Evolutionary conservation across 2,797 vertebrate species (phyloP), one percentile per base, ranked within the genome.

Genomic region (Myiotriccus ornatus): DNA sequence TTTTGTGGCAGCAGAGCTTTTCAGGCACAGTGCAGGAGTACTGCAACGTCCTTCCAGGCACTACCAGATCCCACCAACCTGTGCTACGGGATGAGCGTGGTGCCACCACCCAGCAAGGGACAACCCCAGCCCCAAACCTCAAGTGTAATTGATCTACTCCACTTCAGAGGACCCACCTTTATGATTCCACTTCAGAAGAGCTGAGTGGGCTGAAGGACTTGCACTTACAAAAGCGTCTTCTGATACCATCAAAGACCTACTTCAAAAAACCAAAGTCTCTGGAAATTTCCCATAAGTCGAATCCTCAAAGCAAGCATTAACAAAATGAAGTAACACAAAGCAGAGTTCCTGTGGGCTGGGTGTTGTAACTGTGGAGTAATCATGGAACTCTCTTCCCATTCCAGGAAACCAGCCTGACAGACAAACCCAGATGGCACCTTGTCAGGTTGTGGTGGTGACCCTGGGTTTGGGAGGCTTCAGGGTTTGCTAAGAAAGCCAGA

Each of bases 41-140:
- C 10, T 52, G 59, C 34, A 5, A 12, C 2, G 15, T 56, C 46
- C 77, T n/a, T 55, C n/a, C 52, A 59, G 67, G 49, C 50, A 55
- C 81, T 65, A 39, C 10, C 21, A 4, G 30, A 37, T 20, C 39
- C 68, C 60, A 57, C 18, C 76, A 53, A 4, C 37, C n/a, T 27
- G 13, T 59, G 68, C 44, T 25, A 19, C 0, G 5, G 67, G 46
- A 24, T 12, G 14, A 46, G 6, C 0, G 1, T 19, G n/a, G 60
- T 50, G 59, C n/a, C 81, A 65, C 0, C 14, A 50, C 2, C 12
- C 0, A 3, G n/a, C 15, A 64, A 87, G 65, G 73, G 64, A 74
- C 86, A 78, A 53, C 0, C 39, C 28, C 25, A 8, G 19, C 28
- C 39, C 46, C 67, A 78, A 3, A 56, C 9, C 4, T 69, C 41